Evolutionary conservation across 2,888 invertebrate species (phyloP), one percentile per base, ranked within the genome.

Genomic region (Uropetala carovei): DNA sequence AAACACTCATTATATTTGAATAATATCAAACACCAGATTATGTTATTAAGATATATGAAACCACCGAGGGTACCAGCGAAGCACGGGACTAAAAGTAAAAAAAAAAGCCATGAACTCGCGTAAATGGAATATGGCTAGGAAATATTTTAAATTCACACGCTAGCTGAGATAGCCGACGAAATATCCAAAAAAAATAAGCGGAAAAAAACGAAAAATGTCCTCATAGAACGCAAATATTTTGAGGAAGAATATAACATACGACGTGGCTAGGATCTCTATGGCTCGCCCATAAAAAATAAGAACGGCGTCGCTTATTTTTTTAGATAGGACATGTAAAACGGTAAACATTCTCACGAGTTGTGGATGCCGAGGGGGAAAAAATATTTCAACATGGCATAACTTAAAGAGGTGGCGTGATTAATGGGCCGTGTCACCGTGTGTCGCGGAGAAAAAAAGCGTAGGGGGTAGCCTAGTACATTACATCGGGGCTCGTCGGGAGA

Each of bases 371-470:
- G 75, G 22, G 11, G 22, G n/a, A 68, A 75, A 75, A 75, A 27
- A 75, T 27, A 75, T 75, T 75, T 22, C 75, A 75, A 75, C 75
- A 75, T 75, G 75, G 75, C 22, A 5, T 43, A 43, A 75, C 22
- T 75, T 75, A 27, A n/a, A 75, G 75, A 75, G 75, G 75, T 75
- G 75, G 75, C 75, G 75, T 75, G 75, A 75, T 75, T 75, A 75
- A 75, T 75, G 75, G 75, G 18, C 22, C 27, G 75, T 5, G 11
- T 75, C 75, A 27, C 22, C n/a, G n/a, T 75, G 75, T 75, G 5
- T 27, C 75, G 22, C 22, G 75, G 75, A 7, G 75, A 75, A 75
- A 13, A 22, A 75, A 43, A 43, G 43, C 43, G 43, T 43, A 1
- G 75, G n/a, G 68, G 75, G n/a, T n/a, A 13, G 75, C 75, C 68